Percentiles rank a stretch among this genome's conserved stretches.
These are phyloP conservation scores for Piezodorus guildinii DNA, from an alignment of 1,140 invertebrate genomes.

Conservation along the genomic window DNA sequence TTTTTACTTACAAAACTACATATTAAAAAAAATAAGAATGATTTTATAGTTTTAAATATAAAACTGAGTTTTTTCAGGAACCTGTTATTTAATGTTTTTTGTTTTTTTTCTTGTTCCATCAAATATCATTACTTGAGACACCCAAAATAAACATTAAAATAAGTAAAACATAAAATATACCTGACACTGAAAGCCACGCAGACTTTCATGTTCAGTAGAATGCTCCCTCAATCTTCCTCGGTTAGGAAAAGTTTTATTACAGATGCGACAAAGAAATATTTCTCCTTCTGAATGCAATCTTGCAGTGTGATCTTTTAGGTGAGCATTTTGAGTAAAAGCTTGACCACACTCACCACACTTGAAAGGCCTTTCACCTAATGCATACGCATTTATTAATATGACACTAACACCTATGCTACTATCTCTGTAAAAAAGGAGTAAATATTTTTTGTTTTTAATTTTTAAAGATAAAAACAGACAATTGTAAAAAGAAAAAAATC, in stretches of 20 bases:
- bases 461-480: too few species aligned
- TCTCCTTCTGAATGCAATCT: slow-evolving; percentile 17
- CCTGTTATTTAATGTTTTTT: too few species aligned
- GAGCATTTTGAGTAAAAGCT: slow-evolving; percentile 21
- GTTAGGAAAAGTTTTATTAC: slow-evolving; percentile 21
- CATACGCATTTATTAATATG: slow-evolving; percentile 2
- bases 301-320: slow-evolving; percentile 21
- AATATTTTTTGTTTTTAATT: too few species aligned
- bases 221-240: slow-evolving; percentile 8
- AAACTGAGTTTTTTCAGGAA: too few species aligned
- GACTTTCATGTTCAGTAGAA: slow-evolving; percentile 14
- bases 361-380: slow-evolving; percentile 22
- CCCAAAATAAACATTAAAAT: too few species aligned
- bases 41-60: too few species aligned
- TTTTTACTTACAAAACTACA: too few species aligned
- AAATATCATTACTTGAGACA: too few species aligned
- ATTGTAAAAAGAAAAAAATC: too few species aligned
- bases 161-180: background rate
- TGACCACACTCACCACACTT: slow-evolving; percentile 20
- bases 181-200: slow-evolving; percentile 13
- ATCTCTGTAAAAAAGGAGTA: background rate
- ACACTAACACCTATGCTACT: background rate
- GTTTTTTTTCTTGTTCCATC: too few species aligned
- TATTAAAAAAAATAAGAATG: too few species aligned
- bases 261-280: slow-evolving; percentile 18